A percentile compares a stretch with the other conserved stretches of the same genome.
phyloP scores from a whole-genome alignment of 2,113 vertebrate species.

The Calcarius ornatus region DNA sequence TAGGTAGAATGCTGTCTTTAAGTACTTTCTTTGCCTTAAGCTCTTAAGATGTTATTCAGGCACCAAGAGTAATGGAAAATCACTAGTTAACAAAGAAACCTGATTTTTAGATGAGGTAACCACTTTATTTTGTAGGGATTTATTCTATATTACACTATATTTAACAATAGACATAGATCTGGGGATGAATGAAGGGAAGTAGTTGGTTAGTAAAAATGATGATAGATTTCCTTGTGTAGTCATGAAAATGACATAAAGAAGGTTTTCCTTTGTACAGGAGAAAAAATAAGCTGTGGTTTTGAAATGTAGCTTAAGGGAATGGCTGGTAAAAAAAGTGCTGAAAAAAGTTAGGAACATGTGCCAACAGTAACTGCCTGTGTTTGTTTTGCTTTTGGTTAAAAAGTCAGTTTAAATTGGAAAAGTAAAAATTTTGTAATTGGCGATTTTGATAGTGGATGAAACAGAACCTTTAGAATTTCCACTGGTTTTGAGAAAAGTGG shows the following conservation, averaged over 20 bases:
- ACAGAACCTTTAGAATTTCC: not conserved
- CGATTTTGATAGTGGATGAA: not conserved
- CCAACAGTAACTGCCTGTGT: conserved; percentile 13
- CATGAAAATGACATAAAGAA: not conserved
- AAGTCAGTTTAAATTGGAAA: not conserved
- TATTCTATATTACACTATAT: not conserved
- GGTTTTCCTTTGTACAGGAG: not conserved
- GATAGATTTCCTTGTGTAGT: not conserved
- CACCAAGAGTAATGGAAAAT: not conserved
- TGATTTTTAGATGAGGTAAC: conserved; percentile 24
- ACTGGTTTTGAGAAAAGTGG: not conserved
- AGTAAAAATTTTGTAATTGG: not conserved
- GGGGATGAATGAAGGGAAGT: conserved; percentile 9
- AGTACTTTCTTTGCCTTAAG: not conserved
- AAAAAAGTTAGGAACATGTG: not conserved
- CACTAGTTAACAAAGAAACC: not conserved
- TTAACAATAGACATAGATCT: not conserved
- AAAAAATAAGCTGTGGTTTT: conserved; percentile 30
- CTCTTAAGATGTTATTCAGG: not conserved
- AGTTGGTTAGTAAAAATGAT: not conserved
- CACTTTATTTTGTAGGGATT: not conserved
- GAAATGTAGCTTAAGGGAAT: conserved; percentile 43
- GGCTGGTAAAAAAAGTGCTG: not conserved
- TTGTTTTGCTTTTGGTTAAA: conserved; percentile 29
- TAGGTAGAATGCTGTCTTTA: not conserved